Evolutionary conservation across 2,888 invertebrate genomes (phyloP), one percentile per base, ranked within the genome.

Genomic region (Pammene aurita): DNA sequence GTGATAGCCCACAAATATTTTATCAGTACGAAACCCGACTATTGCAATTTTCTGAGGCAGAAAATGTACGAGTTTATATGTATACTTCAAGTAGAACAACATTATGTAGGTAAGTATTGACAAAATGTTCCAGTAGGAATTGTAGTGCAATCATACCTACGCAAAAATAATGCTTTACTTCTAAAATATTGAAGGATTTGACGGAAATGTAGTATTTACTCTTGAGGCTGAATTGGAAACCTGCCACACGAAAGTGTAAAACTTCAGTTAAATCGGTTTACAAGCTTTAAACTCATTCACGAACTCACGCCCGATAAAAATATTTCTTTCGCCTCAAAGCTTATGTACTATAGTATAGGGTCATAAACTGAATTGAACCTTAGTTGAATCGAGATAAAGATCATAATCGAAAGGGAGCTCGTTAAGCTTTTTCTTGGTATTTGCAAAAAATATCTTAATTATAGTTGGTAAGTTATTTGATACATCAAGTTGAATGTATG

Each of bases 261-360:
- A 60, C 54, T 65, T 48, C 42, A 65, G 52, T 13, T 50, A 65
- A 65, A 65, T 65, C 64, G 52, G 60, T 65, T 69, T 60, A 67
- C 56, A 65, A 65, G 60, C 68, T 64, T 64, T 46, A 54, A 64
- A 54, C 54, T 65, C 69, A 69, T 69, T 69, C 69, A 69, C 60
- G 60, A 65, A 48, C 64, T 54, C 58, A 16, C 69, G 38, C 69
- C 57, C 58, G 63, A 68, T 63, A 65, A 65, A 60, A 69, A 58
- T 58, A 68, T 56, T 67, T 67, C 52, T 52, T 63, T 58, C 44
- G 11, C n/a, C 56, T 38, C 7, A 11, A 35, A 67, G 57, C 56
- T 56, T 66, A 58, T 18, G 34, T 60, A 26, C n/a, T n/a, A 18
- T 58, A 64, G 44, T 38, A 26, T 26, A 1, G 4, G 26, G 26